phyloP scores from a whole-genome alignment of 2,888 invertebrate species.

The Drosophila setosimentum region DNA sequence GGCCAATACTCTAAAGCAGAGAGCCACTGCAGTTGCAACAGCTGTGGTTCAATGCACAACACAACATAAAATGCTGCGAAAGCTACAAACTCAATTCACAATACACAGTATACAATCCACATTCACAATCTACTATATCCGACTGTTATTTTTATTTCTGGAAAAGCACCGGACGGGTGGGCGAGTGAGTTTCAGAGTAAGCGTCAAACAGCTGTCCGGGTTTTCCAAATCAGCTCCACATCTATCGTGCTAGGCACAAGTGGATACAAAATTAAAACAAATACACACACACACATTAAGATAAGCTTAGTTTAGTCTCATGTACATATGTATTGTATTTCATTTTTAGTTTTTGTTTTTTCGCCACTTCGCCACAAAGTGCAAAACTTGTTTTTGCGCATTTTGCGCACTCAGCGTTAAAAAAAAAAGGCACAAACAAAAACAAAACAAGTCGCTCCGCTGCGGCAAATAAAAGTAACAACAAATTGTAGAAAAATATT shows the following conservation, averaged over 20 bases:
- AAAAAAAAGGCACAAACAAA: slow-evolving; percentile 47
- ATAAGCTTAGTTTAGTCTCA: slow-evolving; percentile 63
- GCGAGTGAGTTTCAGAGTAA: slow-evolving; percentile 20
- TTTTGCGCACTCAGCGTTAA: slow-evolving; percentile 79
- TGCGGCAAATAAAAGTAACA: slow-evolving; percentile 46
- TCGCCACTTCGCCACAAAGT: slow-evolving; percentile 62
- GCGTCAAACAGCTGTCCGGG: slow-evolving; percentile 58
- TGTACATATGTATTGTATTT: slow-evolving; percentile 27
- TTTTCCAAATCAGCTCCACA: slow-evolving; percentile 60
- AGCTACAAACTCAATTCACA: slow-evolving; percentile 1
- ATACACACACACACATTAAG: slow-evolving; percentile 38
- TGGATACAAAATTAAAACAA: slow-evolving; percentile 76
- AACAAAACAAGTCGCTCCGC: slow-evolving; percentile 59
- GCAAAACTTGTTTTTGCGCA: slow-evolving; percentile 79
- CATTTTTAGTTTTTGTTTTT: slow-evolving; percentile 26
- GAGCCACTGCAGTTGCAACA: slow-evolving; percentile 8
- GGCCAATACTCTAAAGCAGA: slow-evolving; percentile 17
- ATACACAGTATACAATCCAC: slow-evolving; percentile 14
- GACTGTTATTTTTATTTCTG: slow-evolving; percentile 21
- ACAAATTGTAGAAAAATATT: slow-evolving; percentile 51
- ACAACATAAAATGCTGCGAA: slow-evolving; percentile 11
- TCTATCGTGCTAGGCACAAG: slow-evolving; percentile 77
- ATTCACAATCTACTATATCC: slow-evolving; percentile 26
- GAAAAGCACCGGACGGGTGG: slow-evolving; percentile 31
- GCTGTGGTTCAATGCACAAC: slow-evolving; percentile 40